Evolutionary conservation across 1,140 invertebrate genomes (phyloP).

Genomic region (Lithobius niger): DNA sequence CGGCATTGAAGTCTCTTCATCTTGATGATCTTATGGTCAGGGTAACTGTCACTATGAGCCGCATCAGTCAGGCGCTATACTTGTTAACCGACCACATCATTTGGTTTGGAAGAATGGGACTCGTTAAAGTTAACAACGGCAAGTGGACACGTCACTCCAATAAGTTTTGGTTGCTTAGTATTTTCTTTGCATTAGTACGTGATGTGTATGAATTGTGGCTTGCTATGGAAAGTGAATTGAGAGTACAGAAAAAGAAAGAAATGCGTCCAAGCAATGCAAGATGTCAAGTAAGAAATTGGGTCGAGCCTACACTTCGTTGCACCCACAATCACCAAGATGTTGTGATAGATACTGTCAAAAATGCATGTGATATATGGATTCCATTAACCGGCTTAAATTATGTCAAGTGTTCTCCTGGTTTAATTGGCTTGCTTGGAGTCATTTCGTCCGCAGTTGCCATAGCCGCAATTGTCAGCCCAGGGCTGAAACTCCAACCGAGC

Average conservation of each 20-base stretch:
- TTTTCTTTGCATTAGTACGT: constrained; percentile 32
- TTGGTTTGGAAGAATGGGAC: constrained; percentile 59
- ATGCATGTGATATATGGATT: constrained; percentile 71
- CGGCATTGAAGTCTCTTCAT: constrained; percentile 49
- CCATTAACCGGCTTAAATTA: constrained; percentile 62
- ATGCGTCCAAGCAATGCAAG: constrained; percentile 26
- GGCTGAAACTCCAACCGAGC: constrained; percentile 25
- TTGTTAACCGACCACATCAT: constrained; percentile 70
- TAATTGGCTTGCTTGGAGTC: constrained; percentile 58
- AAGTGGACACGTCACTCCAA: constrained; percentile 59
- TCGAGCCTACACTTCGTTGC: not conserved
- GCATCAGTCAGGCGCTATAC: constrained; percentile 62
- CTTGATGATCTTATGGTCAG: constrained; percentile 55
- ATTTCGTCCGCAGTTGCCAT: constrained; percentile 61
- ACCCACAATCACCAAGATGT: constrained; percentile 45
- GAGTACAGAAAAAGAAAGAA: constrained; percentile 17
- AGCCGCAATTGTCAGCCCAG: constrained; percentile 53
- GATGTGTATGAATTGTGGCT: constrained; percentile 60
- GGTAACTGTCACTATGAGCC: constrained; percentile 55
- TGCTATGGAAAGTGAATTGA: constrained; percentile 2
- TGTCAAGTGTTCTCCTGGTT: constrained; percentile 54
- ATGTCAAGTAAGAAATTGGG: not conserved
- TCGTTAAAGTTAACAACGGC: constrained; percentile 51
- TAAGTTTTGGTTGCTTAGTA: constrained; percentile 42
- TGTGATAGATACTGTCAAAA: constrained; percentile 64